Conservation (phyloP, 2,797 vertebrate species). For the Eremophila alpestris region DNA sequence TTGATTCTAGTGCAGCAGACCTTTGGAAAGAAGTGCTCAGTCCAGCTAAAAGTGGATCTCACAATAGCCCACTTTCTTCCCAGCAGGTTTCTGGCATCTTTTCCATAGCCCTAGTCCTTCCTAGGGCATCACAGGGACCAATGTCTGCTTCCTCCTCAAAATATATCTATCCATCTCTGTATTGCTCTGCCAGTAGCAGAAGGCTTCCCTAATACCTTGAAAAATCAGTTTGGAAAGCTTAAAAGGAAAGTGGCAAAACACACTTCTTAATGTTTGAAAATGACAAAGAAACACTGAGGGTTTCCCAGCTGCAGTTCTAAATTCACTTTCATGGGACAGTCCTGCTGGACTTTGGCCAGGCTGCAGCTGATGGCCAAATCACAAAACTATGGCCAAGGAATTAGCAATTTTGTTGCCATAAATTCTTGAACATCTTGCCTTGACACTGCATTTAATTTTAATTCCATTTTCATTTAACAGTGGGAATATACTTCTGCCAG, state of each 20-base stretch:
- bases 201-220: not conserved
- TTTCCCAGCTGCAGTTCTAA: not conserved
- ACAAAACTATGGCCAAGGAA: not conserved
- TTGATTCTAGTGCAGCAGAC: not conserved
- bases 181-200: not conserved
- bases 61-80: not conserved
- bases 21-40: not conserved
- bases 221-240: not conserved
- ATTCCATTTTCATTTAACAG: not conserved
- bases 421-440: not conserved
- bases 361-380: not conserved
- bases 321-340: not conserved
- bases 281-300: not conserved
- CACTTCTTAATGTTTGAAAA: not conserved
- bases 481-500: not conserved
- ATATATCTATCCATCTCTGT: not conserved
- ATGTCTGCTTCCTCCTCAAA: not conserved
- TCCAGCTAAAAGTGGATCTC: not conserved
- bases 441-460: not conserved
- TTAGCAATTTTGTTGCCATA: not conserved
- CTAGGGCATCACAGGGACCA: not conserved
- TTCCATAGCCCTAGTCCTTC: not conserved
- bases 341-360: not conserved
- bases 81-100: not conserved
- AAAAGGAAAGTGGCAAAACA: not conserved